phyloP scores from a whole-genome alignment of 1,140 invertebrate genomes.

The Aleiodes sp. region DNA sequence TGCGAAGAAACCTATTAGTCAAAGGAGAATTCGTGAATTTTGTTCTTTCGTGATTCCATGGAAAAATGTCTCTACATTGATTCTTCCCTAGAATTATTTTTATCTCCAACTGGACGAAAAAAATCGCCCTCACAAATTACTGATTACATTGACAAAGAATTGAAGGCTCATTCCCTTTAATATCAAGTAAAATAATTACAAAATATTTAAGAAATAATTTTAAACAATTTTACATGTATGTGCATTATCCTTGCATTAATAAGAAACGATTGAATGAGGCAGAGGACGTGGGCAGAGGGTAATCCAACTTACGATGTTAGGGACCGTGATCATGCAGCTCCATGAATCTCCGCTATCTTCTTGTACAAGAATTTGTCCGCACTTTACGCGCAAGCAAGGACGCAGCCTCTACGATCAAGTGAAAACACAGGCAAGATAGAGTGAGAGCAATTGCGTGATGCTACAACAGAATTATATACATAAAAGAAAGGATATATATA shows the following conservation, averaged over 20 bases:
- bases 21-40: slow-evolving; percentile 20
- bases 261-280: not conserved
- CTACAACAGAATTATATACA: slow-evolving; percentile 8
- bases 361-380: slow-evolving; percentile 28
- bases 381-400: slow-evolving; percentile 25
- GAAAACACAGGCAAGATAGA: not conserved
- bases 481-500: not conserved
- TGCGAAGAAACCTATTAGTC: slow-evolving; percentile 24
- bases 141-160: too few relatives aligned
- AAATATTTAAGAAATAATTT: slow-evolving; percentile 19
- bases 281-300: slow-evolving; percentile 9
- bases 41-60: slow-evolving; percentile 6
- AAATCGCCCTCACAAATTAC: too few relatives aligned
- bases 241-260: slow-evolving; percentile 27
- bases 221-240: slow-evolving; percentile 23
- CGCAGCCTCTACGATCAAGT: slow-evolving; percentile 21
- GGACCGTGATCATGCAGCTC: not conserved
- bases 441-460: not conserved
- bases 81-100: too few relatives aligned
- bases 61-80: slow-evolving; percentile 7
- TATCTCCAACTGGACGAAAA: not conserved
- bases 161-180: too few relatives aligned
- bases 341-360: slow-evolving; percentile 28
- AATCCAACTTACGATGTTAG: slow-evolving; percentile 12
- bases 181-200: not conserved